Base-by-base conservation (phyloP, 2,113 vertebrate species). In the Taurulus bubalis region DNA sequence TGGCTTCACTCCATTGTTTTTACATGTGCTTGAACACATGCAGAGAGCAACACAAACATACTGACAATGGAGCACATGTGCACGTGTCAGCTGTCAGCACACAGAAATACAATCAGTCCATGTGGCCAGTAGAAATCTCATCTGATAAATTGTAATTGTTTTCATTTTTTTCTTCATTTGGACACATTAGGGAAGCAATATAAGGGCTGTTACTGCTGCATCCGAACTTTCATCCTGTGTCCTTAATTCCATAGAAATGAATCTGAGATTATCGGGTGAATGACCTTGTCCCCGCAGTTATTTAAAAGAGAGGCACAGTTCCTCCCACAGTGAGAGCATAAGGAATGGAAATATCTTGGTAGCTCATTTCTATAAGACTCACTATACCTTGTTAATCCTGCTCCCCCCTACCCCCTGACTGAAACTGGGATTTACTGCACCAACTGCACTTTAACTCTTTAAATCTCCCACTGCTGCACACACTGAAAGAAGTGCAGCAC, bases 331-430 rank as follows among this genome's bases (percentile, higher is more conserved):
- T 55, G 56, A 56, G 56, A 49, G 63, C 58, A 71, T 71, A 67
- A 82, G 49, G 69, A 84, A 79, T 85, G 77, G 87, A 90, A 89
- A 82, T 84, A 85, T 85, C 49, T 85, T 58, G 7, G 66, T 55
- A 78, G 77, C 69, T 80, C 45, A 83, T 83, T 83, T 86, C 79
- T 81, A 74, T 81, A 86, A 71, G 72, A 80, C 75, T 72, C 69
- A 40, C 53, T 87, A 87, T 89, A 89, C 74, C 62, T 87, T 87
- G 87, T 83, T 90, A 90, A 89, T 90, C 82, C 85, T 79, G 63
- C 75, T 62, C 71, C 70, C 78, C 47, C 34, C 72, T 30, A 32
- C n/a, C 36, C 36, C 63, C 62, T 76, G 59, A 71, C 80, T 75
- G 80, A 85, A 81, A 80, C 47, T 78, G 71, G 75, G 51, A 80